phyloP scores from a whole-genome alignment of 2,113 vertebrate species.

The Gadus chalcogrammus region DNA sequence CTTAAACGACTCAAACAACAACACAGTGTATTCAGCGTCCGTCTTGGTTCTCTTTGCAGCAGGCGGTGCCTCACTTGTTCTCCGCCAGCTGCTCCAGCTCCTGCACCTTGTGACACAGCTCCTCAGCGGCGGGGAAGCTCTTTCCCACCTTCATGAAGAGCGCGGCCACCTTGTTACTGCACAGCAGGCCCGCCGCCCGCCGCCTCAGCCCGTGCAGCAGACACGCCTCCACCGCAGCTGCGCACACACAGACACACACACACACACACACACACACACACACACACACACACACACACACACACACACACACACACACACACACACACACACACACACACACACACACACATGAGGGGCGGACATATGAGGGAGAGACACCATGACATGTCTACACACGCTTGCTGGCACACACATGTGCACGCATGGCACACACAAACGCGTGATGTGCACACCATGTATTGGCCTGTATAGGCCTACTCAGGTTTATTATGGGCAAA shows the following conservation, averaged over 20 bases:
- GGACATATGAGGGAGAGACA: too few relatives aligned
- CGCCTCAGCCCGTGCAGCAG: slow-evolving; percentile 86
- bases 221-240: slow-evolving; percentile 91
- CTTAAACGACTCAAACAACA: too few relatives aligned
- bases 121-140: slow-evolving; percentile 84
- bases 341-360: not conserved
- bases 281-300: too few relatives aligned
- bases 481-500: too few relatives aligned
- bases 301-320: not conserved
- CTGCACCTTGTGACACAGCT: slow-evolving; percentile 91
- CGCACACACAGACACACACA: not conserved
- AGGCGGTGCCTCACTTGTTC: slow-evolving; percentile 76
- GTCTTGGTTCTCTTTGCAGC: not conserved
- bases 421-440: not conserved
- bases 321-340: too few relatives aligned
- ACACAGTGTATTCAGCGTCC: not conserved
- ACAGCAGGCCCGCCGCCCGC: slow-evolving; percentile 89
- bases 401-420: slow-evolving; percentile 12
- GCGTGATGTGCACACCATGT: not conserved
- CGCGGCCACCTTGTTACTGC: slow-evolving; percentile 93
- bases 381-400: too few relatives aligned
- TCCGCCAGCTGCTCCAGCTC: slow-evolving; percentile 92
- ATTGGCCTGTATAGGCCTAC: too few relatives aligned
- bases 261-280: too few relatives aligned
- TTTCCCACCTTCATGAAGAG: slow-evolving; percentile 96